phyloP scores from a whole-genome alignment of 2,888 invertebrate genomes.

The Monoplex corrugatus region DNA sequence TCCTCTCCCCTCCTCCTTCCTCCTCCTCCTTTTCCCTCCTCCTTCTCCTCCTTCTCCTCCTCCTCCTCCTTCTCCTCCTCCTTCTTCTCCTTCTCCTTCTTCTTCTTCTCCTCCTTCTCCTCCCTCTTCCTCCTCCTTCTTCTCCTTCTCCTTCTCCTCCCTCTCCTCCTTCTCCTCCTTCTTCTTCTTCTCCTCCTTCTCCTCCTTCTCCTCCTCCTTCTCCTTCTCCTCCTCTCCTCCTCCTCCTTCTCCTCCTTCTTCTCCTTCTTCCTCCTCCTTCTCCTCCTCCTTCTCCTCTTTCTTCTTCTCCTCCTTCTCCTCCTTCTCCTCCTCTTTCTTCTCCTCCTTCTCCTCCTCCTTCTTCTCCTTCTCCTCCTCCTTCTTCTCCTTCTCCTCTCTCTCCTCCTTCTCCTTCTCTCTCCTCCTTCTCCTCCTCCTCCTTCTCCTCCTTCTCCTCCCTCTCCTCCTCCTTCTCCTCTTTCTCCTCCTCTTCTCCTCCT shows the following conservation, averaged over 20 bases:
- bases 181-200: slow-evolving; percentile 39
- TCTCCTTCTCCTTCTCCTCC: slow-evolving; percentile 16
- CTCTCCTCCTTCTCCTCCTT: slow-evolving; percentile 38
- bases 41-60: slow-evolving; percentile 29
- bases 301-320: neutral
- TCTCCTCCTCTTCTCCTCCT: neutral
- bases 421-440: neutral
- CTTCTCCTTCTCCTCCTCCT: neutral
- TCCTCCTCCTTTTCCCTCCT: slow-evolving; percentile 13
- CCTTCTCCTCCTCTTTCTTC: neutral
- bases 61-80: slow-evolving; percentile 30
- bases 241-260: neutral
- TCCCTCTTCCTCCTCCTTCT: slow-evolving; percentile 22
- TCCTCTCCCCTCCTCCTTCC: no score
- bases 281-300: slow-evolving; percentile 18
- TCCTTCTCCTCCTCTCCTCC: neutral
- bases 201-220: slow-evolving; percentile 33
- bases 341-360: neutral
- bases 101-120: slow-evolving; percentile 27
- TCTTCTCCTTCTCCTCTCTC: neutral
- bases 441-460: neutral
- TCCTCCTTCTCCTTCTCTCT: neutral
- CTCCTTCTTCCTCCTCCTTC: slow-evolving; percentile 14
- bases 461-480: neutral
- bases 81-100: slow-evolving; percentile 22